Evolutionary conservation across 1,140 invertebrate species (phyloP), one percentile per base, ranked within the genome.

Genomic region (Globodera ellingtonae): DNA sequence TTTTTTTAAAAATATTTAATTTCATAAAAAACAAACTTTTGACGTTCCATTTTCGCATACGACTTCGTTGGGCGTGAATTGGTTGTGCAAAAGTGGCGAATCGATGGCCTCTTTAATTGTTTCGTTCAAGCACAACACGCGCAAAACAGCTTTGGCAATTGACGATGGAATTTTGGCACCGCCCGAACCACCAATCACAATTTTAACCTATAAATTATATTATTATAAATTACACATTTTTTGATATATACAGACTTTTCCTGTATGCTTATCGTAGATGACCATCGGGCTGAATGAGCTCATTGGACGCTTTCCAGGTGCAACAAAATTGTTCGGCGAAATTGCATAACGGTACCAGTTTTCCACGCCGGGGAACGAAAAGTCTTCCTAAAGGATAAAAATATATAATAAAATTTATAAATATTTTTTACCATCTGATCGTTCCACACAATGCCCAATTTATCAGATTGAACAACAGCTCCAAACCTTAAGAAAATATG

Each of bases 361-460:
- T 18, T 91, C 90, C 79, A 92, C 90, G 3, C 48, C 70, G 1
- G 85, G 82, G 13, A 79, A 77, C 18, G 79, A 83, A 67, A 83
- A 79, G 18, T 62, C 56, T 62, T 62, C 56, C 56, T 62, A 15
- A 3, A 62, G 35, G 18, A 81, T 78, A 2, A 15, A 62, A 62
- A 52, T 52, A 62, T 18, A 62, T 62, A 62, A 15, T 59, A 15
- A 62, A 90, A 98, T 98, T 24, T 89, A 98, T 95, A 89, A 59
- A 15, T 62, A 15, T 59, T 59, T 7, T 59, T 59, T 59, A 97
- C 94, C 95, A 98, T 97, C 66, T 93, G 93, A 88, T 94, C 93
- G 90, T 98, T 98, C 82, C 95, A 92, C 4, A 98, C 90, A 65
- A 98, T 95, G 46, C 96, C 96, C 0, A 95, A 96, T 74, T 91